Percentiles rank a stretch among this genome's conserved stretches.
These are phyloP conservation scores for Platichthys flesus DNA, from an alignment of 2,113 vertebrate genomes.

Conservation along the genomic window DNA sequence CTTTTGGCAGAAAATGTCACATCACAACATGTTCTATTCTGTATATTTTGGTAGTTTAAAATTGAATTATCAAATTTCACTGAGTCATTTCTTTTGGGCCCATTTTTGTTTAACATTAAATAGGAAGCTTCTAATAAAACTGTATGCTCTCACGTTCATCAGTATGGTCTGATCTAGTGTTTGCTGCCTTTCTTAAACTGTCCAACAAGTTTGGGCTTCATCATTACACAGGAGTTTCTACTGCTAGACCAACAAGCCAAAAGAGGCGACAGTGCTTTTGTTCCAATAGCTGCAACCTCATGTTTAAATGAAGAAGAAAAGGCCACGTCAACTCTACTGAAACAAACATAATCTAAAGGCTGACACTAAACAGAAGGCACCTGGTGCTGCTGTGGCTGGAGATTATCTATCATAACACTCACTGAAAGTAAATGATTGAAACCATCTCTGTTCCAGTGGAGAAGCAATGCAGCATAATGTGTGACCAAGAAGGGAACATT, in stretches of 20 bases:
- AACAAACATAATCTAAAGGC: slow-evolving; percentile 40
- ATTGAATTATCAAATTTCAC: too few species aligned
- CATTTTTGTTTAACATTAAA: too few species aligned
- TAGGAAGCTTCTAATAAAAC: too few species aligned
- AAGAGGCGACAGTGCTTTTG: background rate
- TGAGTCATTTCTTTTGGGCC: too few species aligned
- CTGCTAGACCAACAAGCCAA: background rate
- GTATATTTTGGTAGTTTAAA: too few species aligned
- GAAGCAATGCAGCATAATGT: background rate
- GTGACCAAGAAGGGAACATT: background rate
- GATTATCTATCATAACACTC: slow-evolving; percentile 37
- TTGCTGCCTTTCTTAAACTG: too few species aligned
- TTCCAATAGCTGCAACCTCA: background rate
- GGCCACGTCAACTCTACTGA: slow-evolving; percentile 19
- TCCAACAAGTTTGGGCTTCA: background rate
- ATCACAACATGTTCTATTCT: too few species aligned
- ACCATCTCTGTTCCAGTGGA: slow-evolving; percentile 1
- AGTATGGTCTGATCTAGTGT: too few species aligned
- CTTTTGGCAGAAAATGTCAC: too few species aligned
- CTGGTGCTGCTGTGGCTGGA: slow-evolving; percentile 31
- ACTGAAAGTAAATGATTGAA: slow-evolving; percentile 27
- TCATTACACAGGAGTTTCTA: background rate
- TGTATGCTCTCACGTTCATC: too few species aligned
- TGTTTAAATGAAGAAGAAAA: slow-evolving; percentile 35
- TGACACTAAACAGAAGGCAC: slow-evolving; percentile 51